Percentiles rank a stretch among this genome's conserved stretches.
These are phyloP conservation scores for Arctia plantaginis DNA, from an alignment of 2,888 invertebrate genomes.

Conservation along the genomic window DNA sequence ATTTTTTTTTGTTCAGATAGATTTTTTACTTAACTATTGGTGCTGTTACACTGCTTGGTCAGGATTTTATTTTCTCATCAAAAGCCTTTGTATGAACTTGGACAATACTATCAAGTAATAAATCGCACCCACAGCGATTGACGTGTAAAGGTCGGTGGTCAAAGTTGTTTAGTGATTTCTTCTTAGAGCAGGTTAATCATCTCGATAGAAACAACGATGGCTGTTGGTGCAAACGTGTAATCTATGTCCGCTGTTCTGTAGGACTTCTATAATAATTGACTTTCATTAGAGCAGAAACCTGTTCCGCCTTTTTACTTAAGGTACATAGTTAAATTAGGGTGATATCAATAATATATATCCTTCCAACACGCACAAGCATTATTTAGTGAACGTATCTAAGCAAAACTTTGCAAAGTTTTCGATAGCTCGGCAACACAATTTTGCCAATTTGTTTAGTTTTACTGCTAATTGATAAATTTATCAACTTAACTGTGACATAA, in stretches of 20 bases:
- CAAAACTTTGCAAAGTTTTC: conserved; percentile 8
- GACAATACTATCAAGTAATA: neutral
- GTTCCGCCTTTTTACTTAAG: neutral
- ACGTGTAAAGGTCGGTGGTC: neutral
- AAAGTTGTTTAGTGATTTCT: neutral
- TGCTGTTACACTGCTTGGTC: neutral
- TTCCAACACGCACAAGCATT: conserved; percentile 2
- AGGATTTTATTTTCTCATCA: neutral
- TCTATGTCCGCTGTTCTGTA: neutral
- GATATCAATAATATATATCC: neutral
- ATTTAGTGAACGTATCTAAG: conserved; percentile 1
- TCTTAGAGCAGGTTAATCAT: neutral
- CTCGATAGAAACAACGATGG: too few species aligned
- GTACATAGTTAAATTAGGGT: neutral
- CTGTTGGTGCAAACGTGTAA: too few species aligned
- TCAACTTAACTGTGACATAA: conserved; percentile 12
- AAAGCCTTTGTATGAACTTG: neutral
- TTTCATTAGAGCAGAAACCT: neutral
- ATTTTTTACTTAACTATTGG: neutral
- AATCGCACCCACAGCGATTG: neutral
- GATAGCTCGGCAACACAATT: conserved; percentile 2
- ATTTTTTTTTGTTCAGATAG: neutral
- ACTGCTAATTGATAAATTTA: neutral
- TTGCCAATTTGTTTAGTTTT: neutral
- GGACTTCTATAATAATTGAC: too few species aligned